Evolutionary conservation across 2,797 vertebrate species (phyloP).

Genomic region (Pseudochirops cupreus): DNA sequence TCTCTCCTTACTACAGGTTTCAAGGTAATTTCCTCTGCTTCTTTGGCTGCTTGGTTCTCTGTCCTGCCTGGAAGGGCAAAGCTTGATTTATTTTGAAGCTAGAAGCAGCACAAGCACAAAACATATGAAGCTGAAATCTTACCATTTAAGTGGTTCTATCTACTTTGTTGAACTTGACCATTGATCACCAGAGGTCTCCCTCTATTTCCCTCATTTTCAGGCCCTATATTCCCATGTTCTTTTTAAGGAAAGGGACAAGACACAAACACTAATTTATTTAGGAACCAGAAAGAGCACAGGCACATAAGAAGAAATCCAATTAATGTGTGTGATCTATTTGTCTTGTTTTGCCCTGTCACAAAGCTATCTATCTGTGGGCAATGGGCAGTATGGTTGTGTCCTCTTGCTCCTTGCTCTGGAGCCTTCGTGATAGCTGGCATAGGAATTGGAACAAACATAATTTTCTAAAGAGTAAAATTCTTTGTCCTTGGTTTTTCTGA

Average conservation of each 20-base stretch:
- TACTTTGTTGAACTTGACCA: not conserved
- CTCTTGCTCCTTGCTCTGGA: not conserved
- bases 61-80: not conserved
- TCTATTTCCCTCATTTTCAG: not conserved
- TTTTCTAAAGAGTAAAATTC: slow-evolving; percentile 39
- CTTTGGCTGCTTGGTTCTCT: not conserved
- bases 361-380: not conserved
- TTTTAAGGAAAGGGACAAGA: not conserved
- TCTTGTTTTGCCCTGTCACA: not conserved
- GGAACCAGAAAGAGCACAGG: not conserved
- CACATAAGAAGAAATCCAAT: not conserved
- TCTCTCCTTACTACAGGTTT: not conserved
- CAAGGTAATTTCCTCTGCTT: not conserved
- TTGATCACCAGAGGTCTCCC: not conserved
- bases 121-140: not conserved
- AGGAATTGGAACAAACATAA: slow-evolving; percentile 57
- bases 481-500: slow-evolving; percentile 63
- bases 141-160: not conserved
- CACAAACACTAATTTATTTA: not conserved
- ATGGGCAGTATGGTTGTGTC: not conserved
- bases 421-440: not conserved
- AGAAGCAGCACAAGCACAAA: not conserved
- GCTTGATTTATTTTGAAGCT: not conserved
- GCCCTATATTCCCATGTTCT: not conserved
- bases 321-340: not conserved